Evolutionary conservation across 1,140 invertebrate species (phyloP).

Genomic region (Drosophila rufa): DNA sequence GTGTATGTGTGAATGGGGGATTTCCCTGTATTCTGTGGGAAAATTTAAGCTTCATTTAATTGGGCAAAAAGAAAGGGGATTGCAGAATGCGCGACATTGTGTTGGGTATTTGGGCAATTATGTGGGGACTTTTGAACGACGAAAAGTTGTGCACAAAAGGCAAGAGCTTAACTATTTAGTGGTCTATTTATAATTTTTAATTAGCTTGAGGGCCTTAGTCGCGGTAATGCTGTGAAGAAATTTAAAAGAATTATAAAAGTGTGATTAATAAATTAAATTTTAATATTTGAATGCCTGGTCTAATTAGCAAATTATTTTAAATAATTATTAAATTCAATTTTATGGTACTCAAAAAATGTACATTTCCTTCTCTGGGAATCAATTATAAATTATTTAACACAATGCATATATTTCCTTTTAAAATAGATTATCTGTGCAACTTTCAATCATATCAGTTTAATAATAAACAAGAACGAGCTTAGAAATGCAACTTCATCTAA

Average conservation of each 20-base stretch:
- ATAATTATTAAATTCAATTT: too few relatives aligned
- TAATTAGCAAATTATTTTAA: too few relatives aligned
- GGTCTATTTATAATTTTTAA: not conserved
- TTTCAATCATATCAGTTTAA: not conserved
- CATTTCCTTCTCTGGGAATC: not conserved
- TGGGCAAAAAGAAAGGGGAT: slow-evolving; percentile 54
- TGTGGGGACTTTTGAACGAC: slow-evolving; percentile 2
- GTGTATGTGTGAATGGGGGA: not conserved
- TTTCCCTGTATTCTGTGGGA: slow-evolving; percentile 9
- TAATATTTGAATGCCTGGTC: not conserved
- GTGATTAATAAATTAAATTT: not conserved
- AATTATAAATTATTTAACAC: too few relatives aligned
- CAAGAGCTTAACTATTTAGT: not conserved
- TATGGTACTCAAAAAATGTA: not conserved
- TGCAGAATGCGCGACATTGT: slow-evolving; percentile 59
- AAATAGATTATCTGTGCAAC: too few relatives aligned
- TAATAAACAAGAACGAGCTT: slow-evolving; percentile 9
- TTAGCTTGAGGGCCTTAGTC: not conserved
- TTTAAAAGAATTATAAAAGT: not conserved
- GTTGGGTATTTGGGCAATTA: slow-evolving; percentile 23
- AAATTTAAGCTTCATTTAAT: slow-evolving; percentile 77
- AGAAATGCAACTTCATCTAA: slow-evolving; percentile 5
- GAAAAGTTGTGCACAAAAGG: slow-evolving; percentile 2
- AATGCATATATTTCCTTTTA: not conserved
- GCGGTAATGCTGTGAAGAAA: not conserved